Conservation (phyloP, 2,888 invertebrate species). For the Drosophila acutilabella region DNA sequence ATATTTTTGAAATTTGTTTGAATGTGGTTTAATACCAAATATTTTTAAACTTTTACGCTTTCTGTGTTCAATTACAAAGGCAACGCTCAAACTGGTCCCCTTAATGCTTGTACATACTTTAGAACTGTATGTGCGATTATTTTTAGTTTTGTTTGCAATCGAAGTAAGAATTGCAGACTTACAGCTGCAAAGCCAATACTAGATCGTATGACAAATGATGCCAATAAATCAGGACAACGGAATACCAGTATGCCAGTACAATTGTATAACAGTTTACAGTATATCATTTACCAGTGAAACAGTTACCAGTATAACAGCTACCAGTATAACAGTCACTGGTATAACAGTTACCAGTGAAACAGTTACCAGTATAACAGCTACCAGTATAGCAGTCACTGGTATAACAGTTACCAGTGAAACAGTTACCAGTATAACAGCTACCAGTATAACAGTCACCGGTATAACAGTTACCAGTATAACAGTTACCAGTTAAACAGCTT, state of each 20-base stretch:
- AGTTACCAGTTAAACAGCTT: too few species aligned
- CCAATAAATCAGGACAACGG: conserved; percentile 17
- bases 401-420: neutral
- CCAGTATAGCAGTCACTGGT: too few species aligned
- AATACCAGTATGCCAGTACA: neutral
- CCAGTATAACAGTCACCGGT: too few species aligned
- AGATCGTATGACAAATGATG: conserved; percentile 9
- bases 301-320: too few species aligned
- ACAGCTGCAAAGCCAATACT: conserved; percentile 11
- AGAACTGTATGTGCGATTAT: conserved; percentile 33
- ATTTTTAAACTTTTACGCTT: conserved; percentile 32
- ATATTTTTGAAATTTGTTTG: conserved; percentile 13
- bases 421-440: too few species aligned
- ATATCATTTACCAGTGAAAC: neutral
- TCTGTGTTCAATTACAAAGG: conserved; percentile 46
- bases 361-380: too few species aligned
- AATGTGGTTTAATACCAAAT: conserved; percentile 10
- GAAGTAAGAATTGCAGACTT: conserved; percentile 15
- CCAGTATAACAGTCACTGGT: too few species aligned
- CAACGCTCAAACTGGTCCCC: conserved; percentile 77
- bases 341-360: too few species aligned
- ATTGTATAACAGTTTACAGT: neutral
- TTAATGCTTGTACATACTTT: conserved; percentile 47
- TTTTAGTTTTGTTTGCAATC: conserved; percentile 17
- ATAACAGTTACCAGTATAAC: too few species aligned